These are phyloP conservation scores for Nasonia giraulti DNA, from an alignment of 1,140 invertebrate species.

Conservation along the genomic window DNA sequence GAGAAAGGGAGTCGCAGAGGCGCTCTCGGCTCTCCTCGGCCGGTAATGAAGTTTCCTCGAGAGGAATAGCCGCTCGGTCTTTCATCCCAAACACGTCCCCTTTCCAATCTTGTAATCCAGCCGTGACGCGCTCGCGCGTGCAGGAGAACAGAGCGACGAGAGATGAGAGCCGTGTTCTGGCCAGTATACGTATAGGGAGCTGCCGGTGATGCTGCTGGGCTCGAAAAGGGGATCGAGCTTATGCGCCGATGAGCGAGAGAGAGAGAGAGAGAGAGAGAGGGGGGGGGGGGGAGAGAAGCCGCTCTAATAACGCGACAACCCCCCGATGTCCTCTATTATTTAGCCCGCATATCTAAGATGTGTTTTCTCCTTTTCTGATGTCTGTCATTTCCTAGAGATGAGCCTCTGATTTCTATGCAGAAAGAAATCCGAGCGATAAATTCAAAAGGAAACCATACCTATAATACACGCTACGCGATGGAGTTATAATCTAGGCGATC, in stretches of 20 bases:
- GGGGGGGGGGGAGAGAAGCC: not conserved
- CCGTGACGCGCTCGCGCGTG: not conserved
- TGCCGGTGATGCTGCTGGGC: no score
- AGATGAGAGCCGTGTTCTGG: not conserved
- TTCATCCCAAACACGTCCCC: slow-evolving; percentile 48
- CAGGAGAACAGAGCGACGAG: not conserved
- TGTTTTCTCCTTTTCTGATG: not conserved
- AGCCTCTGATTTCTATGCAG: no score
- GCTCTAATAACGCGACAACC: slow-evolving; percentile 28
- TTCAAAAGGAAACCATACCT: not conserved
- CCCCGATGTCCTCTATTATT: not conserved
- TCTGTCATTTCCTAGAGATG: no score
- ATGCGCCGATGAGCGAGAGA: not conserved
- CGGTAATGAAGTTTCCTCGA: slow-evolving; percentile 46
- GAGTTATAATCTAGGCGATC: not conserved
- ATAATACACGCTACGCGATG: not conserved
- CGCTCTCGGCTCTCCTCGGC: not conserved
- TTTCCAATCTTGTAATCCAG: slow-evolving; percentile 49
- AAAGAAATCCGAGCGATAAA: not conserved
- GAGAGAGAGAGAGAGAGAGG: slow-evolving; percentile 22
- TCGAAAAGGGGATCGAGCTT: slow-evolving; percentile 2
- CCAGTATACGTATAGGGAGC: not conserved
- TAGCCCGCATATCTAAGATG: not conserved
- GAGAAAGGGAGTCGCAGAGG: not conserved
- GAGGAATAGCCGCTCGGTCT: slow-evolving; percentile 32